Evolutionary conservation across 30 jellyfish, hydroid and myxozoan genomes (phyloP).

Genomic region (Rhopilema esculentum): DNA sequence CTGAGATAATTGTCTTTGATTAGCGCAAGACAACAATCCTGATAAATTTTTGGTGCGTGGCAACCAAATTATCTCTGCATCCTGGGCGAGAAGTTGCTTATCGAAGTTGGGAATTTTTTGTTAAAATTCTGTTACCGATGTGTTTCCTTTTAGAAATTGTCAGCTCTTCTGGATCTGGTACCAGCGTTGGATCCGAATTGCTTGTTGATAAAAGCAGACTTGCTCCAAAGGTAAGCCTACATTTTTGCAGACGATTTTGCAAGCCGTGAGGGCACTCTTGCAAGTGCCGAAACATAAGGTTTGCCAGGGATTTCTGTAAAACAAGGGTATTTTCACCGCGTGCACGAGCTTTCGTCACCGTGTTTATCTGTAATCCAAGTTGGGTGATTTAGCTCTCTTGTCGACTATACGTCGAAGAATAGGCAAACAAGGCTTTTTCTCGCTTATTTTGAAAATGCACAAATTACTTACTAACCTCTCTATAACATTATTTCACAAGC

Average conservation of each 20-base stretch:
- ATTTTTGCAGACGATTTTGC: no score
- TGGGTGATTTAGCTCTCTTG: neutral
- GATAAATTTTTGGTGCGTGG: no score
- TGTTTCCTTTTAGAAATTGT: constrained; percentile 49
- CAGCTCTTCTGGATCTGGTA: constrained; percentile 77
- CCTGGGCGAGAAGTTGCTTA: no score
- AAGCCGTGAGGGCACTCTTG: no score
- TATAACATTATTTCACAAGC: no score
- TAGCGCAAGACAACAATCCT: neutral
- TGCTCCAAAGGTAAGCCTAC: constrained; percentile 70
- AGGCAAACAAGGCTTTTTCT: neutral
- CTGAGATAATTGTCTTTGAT: neutral
- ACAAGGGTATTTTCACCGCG: no score
- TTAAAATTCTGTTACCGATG: neutral
- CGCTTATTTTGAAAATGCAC: neutral
- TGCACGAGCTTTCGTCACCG: no score
- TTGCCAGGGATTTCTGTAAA: no score
- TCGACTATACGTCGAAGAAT: neutral
- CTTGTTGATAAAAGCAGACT: constrained; percentile 83
- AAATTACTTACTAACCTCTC: neutral
- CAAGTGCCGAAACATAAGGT: no score
- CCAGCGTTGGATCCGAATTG: constrained; percentile 72
- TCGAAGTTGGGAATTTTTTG: neutral
- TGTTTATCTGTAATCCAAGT: no score
- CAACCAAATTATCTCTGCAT: no score